Conservation (phyloP, 1,140 invertebrate genomes). For the Metopolophium dirhodum region DNA sequence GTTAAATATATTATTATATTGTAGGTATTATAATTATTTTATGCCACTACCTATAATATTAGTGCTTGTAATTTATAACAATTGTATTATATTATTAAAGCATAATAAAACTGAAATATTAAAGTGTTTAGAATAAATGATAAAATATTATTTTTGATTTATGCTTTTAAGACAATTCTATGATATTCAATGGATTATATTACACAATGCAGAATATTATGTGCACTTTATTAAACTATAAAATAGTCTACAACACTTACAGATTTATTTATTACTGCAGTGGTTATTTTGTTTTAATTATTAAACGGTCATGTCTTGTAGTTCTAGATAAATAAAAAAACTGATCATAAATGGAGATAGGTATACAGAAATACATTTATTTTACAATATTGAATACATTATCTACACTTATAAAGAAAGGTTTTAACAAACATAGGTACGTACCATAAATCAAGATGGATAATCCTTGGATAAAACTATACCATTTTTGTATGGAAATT, state of each 20-base stretch:
- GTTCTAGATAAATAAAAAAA: background rate
- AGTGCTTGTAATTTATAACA: background rate
- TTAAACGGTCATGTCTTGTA: background rate
- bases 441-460: too few species aligned
- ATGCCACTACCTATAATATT: background rate
- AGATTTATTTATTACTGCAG: background rate
- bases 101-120: conserved; percentile 2
- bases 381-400: background rate
- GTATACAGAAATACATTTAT: background rate
- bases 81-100: background rate
- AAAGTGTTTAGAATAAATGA: conserved; percentile 1
- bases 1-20: background rate
- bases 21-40: background rate
- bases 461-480: too few species aligned
- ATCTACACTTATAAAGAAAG: background rate
- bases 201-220: background rate
- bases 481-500: background rate
- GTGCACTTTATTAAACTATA: conserved; percentile 3
- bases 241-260: conserved; percentile 19
- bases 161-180: background rate
- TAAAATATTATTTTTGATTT: conserved; percentile 35
- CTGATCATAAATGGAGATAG: background rate
- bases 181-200: background rate
- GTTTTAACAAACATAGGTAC: background rate
- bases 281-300: background rate